Conservation (phyloP, 1,140 invertebrate genomes). For the Hylaeus volcanicus region DNA sequence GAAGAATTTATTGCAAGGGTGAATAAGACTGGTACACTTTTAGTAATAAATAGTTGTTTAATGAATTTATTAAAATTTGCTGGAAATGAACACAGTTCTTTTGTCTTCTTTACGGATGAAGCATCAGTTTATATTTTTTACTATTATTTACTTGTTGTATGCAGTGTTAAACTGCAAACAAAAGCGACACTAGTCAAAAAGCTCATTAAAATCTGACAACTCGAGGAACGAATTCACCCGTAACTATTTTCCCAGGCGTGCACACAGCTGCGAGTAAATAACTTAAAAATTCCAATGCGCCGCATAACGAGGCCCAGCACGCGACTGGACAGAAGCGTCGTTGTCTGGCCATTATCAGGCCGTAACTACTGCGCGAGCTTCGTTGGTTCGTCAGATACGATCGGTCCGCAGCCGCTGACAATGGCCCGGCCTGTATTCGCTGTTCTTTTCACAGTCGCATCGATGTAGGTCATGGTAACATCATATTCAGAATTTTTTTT, state of each 20-base stretch:
- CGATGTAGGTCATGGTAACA: slow-evolving; percentile 63
- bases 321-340: slow-evolving; percentile 34
- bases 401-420: slow-evolving; percentile 52
- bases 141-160: too few species aligned
- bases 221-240: neutral
- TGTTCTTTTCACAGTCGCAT: slow-evolving; percentile 58
- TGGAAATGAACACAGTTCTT: too few species aligned
- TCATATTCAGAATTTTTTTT: slow-evolving; percentile 56
- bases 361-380: slow-evolving; percentile 56
- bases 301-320: slow-evolving; percentile 27
- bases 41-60: too few species aligned
- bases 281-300: slow-evolving; percentile 50
- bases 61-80: too few species aligned
- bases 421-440: slow-evolving; percentile 53
- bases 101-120: too few species aligned
- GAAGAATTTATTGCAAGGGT: neutral
- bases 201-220: neutral
- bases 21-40: too few species aligned
- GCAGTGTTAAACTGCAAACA: too few species aligned
- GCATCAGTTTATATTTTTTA: too few species aligned
- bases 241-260: neutral
- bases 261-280: slow-evolving; percentile 30
- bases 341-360: slow-evolving; percentile 52
- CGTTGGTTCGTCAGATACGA: slow-evolving; percentile 50
- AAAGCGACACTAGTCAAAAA: too few species aligned